Evolutionary conservation across 2,113 vertebrate species (phyloP).

Genomic region (Mungos mungo): DNA sequence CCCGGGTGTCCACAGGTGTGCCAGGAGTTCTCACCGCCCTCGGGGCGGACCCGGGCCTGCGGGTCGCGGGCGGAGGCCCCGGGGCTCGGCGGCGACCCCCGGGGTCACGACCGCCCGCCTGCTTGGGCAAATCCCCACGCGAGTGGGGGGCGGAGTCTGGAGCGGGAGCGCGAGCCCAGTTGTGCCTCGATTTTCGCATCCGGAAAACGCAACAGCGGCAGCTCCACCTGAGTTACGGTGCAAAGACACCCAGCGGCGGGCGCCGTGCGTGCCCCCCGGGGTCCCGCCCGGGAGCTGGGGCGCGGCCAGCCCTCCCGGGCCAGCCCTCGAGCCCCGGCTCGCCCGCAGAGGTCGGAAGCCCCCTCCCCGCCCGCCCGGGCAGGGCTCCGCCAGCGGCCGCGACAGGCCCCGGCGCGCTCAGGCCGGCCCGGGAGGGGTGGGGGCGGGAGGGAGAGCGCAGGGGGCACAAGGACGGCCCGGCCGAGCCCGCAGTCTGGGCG

Average conservation of each 20-base stretch:
- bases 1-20: neutral
- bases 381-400: neutral
- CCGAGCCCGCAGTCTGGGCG: accelerated
- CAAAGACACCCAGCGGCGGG: neutral
- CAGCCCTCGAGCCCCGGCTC: neutral
- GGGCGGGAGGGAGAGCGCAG: accelerated
- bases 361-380: neutral
- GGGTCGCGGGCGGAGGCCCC: neutral
- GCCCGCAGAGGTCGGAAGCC: neutral
- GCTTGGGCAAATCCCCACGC: neutral
- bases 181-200: neutral
- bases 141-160: neutral
- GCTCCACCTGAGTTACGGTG: neutral
- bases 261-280: neutral
- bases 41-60: neutral
- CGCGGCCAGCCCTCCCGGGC: neutral
- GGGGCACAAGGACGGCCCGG: neutral
- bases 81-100: neutral
- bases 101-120: neutral
- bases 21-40: neutral
- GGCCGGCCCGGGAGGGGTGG: neutral
- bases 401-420: neutral
- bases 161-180: neutral
- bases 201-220: neutral
- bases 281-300: neutral